Percentiles rank a stretch among this genome's conserved stretches.
These are phyloP conservation scores for Chesias legatella DNA, from an alignment of 2,888 invertebrate genomes.

Conservation along the genomic window DNA sequence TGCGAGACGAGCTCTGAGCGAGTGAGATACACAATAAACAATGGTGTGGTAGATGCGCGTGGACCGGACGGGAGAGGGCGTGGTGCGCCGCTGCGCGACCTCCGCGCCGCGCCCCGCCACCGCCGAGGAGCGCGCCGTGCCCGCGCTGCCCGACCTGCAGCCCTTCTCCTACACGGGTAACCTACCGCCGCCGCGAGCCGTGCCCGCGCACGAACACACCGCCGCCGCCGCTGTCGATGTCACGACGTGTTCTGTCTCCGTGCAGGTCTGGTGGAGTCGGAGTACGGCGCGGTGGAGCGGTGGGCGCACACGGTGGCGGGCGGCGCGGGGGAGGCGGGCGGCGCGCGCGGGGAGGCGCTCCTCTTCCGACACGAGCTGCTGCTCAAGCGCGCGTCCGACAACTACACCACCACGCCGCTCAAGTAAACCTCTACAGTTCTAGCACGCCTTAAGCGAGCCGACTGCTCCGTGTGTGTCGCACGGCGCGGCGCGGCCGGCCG, in stretches of 20 bases:
- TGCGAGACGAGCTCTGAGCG: too few species aligned
- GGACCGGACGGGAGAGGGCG: conserved; percentile 46
- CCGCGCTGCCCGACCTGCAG: conserved; percentile 52
- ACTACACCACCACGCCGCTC: conserved; percentile 43
- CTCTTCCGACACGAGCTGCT: conserved; percentile 55
- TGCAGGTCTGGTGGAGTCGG: conserved; percentile 44
- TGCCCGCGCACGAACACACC: too few species aligned
- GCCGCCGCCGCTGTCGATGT: too few species aligned
- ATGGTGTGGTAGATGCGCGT: conserved; percentile 39
- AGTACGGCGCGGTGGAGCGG: conserved; percentile 37
- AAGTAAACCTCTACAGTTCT: too few species aligned
- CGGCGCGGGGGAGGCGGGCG: conserved; percentile 47
- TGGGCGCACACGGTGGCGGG: conserved; percentile 47
- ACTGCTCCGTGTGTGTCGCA: too few species aligned
- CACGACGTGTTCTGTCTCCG: too few species aligned
- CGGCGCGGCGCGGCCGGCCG: too few species aligned
- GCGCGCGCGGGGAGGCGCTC: conserved; percentile 54
- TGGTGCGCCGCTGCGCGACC: conserved; percentile 44
- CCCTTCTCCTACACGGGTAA: conserved; percentile 54
- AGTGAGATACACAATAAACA: too few species aligned
- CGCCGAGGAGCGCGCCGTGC: conserved; percentile 40
- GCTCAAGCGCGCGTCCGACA: conserved; percentile 39
- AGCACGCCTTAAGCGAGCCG: too few species aligned
- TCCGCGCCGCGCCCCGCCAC: conserved; percentile 30
- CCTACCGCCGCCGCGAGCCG: not conserved